Conservation (phyloP, 2,797 vertebrate species). For the Phaenicophaeus curvirostris region DNA sequence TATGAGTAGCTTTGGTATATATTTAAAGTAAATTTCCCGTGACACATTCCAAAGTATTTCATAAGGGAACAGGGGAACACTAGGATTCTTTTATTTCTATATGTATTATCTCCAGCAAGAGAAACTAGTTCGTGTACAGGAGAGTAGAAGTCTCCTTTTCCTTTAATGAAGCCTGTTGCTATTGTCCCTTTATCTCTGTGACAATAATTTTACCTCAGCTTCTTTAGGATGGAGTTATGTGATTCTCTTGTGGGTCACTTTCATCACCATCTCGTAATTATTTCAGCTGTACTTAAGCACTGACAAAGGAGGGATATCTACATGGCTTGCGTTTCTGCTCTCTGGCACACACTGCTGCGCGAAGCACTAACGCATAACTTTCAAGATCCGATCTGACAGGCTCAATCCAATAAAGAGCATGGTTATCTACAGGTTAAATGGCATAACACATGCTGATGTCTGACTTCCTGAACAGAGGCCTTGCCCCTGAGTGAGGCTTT, state of each 20-base stretch:
- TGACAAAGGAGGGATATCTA: neutral
- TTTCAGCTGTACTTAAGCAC: neutral
- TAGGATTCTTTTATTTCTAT: conserved; percentile 10
- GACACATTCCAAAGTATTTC: neutral
- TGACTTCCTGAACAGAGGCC: neutral
- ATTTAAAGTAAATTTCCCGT: conserved; percentile 8
- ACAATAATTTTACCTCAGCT: neutral
- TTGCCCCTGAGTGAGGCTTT: neutral
- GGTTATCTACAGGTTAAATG: neutral
- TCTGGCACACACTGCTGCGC: neutral
- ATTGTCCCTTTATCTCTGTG: neutral
- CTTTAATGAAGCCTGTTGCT: conserved; percentile 10
- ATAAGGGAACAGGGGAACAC: neutral
- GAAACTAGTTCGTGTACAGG: neutral
- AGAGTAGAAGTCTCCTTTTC: conserved; percentile 9
- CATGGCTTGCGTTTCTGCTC: neutral
- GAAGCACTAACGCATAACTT: neutral
- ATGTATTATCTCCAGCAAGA: neutral
- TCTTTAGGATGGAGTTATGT: neutral
- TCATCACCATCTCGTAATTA: conserved; percentile 24
- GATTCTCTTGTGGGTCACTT: neutral
- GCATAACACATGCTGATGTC: neutral
- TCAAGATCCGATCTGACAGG: neutral
- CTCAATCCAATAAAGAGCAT: neutral
- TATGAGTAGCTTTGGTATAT: neutral